Conservation (phyloP, 2,888 invertebrate genomes). For the Adelognathus sp. region DNA sequence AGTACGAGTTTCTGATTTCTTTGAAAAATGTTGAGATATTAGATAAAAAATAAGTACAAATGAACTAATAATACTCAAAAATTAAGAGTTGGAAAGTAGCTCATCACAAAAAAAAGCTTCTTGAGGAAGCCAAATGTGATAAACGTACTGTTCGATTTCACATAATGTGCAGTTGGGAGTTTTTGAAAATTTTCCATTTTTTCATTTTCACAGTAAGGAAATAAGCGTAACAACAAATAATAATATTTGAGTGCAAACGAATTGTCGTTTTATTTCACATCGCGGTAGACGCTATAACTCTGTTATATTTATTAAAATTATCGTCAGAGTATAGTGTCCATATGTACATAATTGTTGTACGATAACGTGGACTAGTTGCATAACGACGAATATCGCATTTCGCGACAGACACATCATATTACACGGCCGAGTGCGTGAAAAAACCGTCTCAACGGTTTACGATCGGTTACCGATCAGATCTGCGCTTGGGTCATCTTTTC, state of each 20-base stretch:
- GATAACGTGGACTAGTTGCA: constrained; percentile 17
- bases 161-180: too few relatives aligned
- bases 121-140: too few relatives aligned
- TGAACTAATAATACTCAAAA: too few relatives aligned
- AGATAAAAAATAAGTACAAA: too few relatives aligned
- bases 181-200: too few relatives aligned
- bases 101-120: too few relatives aligned
- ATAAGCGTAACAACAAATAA: not conserved
- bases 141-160: too few relatives aligned
- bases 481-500: not conserved
- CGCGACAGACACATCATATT: not conserved
- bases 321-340: not conserved
- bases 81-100: too few relatives aligned
- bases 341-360: constrained; percentile 2
- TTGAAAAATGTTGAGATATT: too few relatives aligned
- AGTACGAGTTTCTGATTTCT: too few relatives aligned
- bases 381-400: not conserved
- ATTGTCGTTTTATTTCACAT: constrained; percentile 22
- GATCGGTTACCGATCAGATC: not conserved
- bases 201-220: too few relatives aligned
- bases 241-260: constrained; percentile 16
- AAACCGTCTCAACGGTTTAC: not conserved
- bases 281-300: not conserved
- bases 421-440: not conserved
- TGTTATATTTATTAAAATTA: not conserved